phyloP scores from a whole-genome alignment of 2,113 vertebrate species.

The Cygnus buccinator region DNA sequence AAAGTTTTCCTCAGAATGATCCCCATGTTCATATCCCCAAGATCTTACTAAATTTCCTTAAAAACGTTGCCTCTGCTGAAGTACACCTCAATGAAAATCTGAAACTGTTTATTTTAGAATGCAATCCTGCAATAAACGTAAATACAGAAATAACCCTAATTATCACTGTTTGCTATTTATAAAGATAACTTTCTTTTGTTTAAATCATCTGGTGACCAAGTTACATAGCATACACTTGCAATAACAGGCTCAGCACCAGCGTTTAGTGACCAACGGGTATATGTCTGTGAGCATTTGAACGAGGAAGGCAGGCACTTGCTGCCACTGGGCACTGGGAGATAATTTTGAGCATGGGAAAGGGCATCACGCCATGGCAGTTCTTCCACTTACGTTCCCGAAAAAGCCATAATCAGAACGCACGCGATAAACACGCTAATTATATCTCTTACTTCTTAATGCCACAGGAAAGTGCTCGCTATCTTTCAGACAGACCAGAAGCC shows the following conservation, averaged over 20 bases:
- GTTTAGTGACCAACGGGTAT: background rate
- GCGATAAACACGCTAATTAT: rapidly evolving
- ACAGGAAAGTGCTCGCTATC: background rate
- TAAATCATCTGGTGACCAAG: background rate
- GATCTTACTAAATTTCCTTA: background rate
- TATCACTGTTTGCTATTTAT: background rate
- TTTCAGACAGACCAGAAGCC: background rate
- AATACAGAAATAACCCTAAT: background rate
- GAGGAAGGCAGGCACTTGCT: slow-evolving; percentile 12
- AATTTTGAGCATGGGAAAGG: background rate
- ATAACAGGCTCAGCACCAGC: background rate
- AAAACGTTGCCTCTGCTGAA: background rate
- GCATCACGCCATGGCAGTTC: background rate
- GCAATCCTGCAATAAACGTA: background rate
- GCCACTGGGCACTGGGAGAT: background rate
- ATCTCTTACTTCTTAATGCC: background rate
- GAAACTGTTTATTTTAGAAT: background rate
- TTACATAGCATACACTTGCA: rapidly evolving
- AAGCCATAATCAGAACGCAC: rapidly evolving
- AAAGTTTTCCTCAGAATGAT: background rate
- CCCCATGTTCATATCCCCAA: background rate
- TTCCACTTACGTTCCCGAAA: background rate
- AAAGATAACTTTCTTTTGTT: background rate
- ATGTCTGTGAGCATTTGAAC: background rate
- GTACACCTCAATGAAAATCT: background rate